Base-by-base conservation (phyloP, 1,140 invertebrate species). In the Oppia nitens region DNA sequence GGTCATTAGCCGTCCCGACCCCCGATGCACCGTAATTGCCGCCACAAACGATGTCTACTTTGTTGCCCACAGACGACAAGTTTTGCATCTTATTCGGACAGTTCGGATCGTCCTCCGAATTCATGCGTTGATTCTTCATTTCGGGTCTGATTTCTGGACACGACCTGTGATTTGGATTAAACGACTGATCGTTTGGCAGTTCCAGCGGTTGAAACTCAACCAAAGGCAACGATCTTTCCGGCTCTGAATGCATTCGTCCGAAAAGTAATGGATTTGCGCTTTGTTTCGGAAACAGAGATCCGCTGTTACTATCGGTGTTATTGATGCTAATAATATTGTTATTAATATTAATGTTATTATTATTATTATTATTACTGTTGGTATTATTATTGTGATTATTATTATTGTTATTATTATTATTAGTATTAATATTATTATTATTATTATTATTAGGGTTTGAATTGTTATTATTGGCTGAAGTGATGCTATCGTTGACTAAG, bases 191-290 rank as follows among this genome's bases (percentile, higher is more conserved):
- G 28, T 9, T 26, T 52, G 64, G 57, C 14, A 59, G 62, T 24
- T 63, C 59, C 21, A 64, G 47, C 9, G 60, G 59, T n/a, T 55
- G 40, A n/a, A 66, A 65, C 27, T 66, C 65, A 11, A 64, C 61
- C 45, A 64, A 40, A 14, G 65, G 65, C 23, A 66, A 24, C 14
- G 60, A 53, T 21, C 64, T 53, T 51, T 66, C 65, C 2, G 65
- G 65, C 55, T 66, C 65, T 1, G 64, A 65, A 40, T 66, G 64
- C 65, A 66, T 66, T 23, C 65, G 50, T 12, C 64, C 65, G 29
- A 66, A 64, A 3, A 60, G 27, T 24, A 62, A 26, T 25, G 60
- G 60, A 55, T 62, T 62, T 17, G 54, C 25, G 27, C 17, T 57
- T 24, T 61, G 56, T n/a, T 62, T 58, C 24, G 48, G 55, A 12